Evolutionary conservation across 2,888 invertebrate genomes (phyloP).

Genomic region (Drosophila prolongata): DNA sequence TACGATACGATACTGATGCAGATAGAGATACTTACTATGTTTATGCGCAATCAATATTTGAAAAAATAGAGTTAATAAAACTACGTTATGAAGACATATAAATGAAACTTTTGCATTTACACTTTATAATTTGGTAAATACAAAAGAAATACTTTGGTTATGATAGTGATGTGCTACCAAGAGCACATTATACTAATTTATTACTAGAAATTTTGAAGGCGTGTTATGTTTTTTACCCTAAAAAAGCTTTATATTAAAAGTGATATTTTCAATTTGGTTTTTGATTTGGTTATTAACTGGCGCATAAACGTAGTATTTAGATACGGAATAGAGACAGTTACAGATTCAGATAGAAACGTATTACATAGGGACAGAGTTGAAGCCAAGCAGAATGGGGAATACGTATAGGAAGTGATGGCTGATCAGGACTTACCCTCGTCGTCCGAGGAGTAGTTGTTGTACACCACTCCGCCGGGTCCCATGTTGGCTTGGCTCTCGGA

Average conservation of each 20-base stretch:
- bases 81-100: not conserved
- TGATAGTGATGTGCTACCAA: no score
- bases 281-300: no score
- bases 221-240: no score
- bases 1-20: constrained; percentile 20
- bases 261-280: no score
- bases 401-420: constrained; percentile 9
- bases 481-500: constrained; percentile 85
- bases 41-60: constrained; percentile 13
- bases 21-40: constrained; percentile 12
- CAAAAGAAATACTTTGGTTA: no score
- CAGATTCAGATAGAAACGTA: constrained; percentile 38
- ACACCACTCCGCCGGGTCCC: constrained; percentile 85
- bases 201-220: no score
- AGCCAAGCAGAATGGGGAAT: constrained; percentile 66
- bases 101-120: not conserved
- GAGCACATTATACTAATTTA: no score
- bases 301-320: constrained; percentile 28
- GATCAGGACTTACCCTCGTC: constrained; percentile 92
- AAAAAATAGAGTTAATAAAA: not conserved
- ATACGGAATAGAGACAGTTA: constrained; percentile 34
- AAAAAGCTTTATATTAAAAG: no score
- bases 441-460: constrained; percentile 94
- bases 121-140: no score
- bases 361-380: constrained; percentile 53